Evolutionary conservation across 2,888 invertebrate genomes (phyloP).

Genomic region (Hydrotaea diabolus): DNA sequence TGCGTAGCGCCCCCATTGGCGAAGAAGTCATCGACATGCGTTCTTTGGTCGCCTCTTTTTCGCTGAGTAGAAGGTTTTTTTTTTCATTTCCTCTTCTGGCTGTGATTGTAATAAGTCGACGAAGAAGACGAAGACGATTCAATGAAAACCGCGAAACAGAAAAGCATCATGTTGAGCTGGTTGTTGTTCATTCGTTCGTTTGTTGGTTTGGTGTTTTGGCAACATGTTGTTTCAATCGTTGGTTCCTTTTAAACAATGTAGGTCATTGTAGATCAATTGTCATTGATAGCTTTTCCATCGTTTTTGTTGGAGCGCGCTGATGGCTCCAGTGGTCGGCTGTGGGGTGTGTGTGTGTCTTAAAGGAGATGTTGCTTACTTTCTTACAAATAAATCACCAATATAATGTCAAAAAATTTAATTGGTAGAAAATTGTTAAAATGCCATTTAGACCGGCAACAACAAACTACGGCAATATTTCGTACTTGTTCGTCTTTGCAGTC

Average conservation of each 20-base stretch:
- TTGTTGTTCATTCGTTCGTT: constrained; percentile 19
- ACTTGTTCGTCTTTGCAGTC: neutral
- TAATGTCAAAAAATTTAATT: constrained; percentile 65
- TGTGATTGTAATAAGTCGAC: neutral
- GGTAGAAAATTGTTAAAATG: constrained; percentile 65
- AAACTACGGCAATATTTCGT: neutral
- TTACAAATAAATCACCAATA: constrained; percentile 63
- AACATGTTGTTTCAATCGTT: constrained; percentile 53
- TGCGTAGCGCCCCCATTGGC: constrained; percentile 68
- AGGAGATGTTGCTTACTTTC: constrained; percentile 49
- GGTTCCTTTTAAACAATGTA: constrained; percentile 57
- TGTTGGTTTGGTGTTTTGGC: constrained; percentile 43
- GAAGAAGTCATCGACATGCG: constrained; percentile 36
- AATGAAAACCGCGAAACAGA: constrained; percentile 9
- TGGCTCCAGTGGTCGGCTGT: constrained; percentile 21
- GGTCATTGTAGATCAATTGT: constrained; percentile 68
- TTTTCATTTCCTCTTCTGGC: neutral
- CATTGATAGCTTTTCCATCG: constrained; percentile 63
- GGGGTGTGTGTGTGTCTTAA: constrained; percentile 46
- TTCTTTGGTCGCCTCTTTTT: constrained; percentile 25
- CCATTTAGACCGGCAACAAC: constrained; percentile 34
- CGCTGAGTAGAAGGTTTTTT: neutral
- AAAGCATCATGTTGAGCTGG: constrained; percentile 42
- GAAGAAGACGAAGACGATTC: neutral
- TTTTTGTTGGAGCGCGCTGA: constrained; percentile 43